Conservation (phyloP, 2,113 vertebrate species). For the Apodemus speciosus region DNA sequence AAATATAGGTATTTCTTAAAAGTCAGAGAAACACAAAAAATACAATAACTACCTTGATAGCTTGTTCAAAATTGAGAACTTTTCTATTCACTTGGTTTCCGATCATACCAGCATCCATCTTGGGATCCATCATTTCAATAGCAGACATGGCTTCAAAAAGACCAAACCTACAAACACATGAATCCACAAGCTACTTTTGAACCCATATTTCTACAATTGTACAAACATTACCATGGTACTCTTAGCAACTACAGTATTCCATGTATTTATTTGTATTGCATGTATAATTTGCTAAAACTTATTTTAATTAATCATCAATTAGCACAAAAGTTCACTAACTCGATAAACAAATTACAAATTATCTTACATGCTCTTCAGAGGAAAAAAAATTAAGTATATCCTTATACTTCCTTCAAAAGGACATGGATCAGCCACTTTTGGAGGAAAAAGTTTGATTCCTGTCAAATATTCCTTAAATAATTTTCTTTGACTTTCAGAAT, state of each 20-base stretch:
- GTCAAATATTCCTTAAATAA: not conserved
- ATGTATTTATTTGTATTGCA: not conserved
- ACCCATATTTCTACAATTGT: not conserved
- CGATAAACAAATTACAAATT: not conserved
- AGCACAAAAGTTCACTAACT: constrained; percentile 40
- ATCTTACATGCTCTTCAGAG: not conserved
- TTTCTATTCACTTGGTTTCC: constrained; percentile 99
- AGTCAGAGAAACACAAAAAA: constrained; percentile 27
- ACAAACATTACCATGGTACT: constrained; percentile 1
- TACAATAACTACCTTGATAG: constrained; percentile 91
- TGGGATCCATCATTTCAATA: constrained; percentile 99
- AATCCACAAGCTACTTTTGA: constrained; percentile 48
- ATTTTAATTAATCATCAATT: constrained; percentile 21
- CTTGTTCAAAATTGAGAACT: constrained; percentile 98
- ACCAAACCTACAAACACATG: constrained; percentile 90
- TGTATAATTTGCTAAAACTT: constrained; percentile 32
- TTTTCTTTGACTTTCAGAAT: constrained; percentile 45
- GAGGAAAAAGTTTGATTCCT: not conserved
- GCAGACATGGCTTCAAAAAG: constrained; percentile 99
- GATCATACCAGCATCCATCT: constrained; percentile 99
- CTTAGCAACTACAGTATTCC: constrained; percentile 21
- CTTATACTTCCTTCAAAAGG: not conserved
- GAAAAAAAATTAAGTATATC: not conserved
- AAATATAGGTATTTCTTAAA: constrained; percentile 13
- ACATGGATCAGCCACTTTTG: not conserved